A percentile compares a stretch with the other conserved stretches of the same genome.
Conservation (phyloP, 2,797 vertebrate species). For the Chrosomus eos region DNA sequence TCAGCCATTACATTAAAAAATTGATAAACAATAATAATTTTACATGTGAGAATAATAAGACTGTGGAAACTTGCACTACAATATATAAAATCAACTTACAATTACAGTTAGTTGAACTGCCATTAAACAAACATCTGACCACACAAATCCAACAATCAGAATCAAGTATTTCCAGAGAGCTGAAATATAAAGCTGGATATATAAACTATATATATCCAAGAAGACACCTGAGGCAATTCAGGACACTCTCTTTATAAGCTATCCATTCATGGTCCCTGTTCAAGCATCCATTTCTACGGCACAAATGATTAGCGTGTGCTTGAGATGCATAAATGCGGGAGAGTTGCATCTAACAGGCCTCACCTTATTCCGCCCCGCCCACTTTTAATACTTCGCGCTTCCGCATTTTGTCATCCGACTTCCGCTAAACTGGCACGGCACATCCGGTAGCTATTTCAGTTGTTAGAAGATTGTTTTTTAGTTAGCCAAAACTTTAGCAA, state of each 20-base stretch:
- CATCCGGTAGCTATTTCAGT: too few relatives aligned
- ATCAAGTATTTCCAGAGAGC: neutral
- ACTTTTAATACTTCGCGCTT: too few relatives aligned
- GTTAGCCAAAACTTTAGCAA: too few relatives aligned
- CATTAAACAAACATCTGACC: neutral
- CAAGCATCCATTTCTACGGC: slow-evolving; percentile 10
- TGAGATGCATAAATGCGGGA: neutral
- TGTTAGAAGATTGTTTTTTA: too few relatives aligned
- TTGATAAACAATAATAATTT: neutral
- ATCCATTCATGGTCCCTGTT: neutral
- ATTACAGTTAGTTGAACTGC: neutral
- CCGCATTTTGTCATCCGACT: too few relatives aligned
- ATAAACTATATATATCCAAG: slow-evolving; percentile 6
- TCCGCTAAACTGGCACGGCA: too few relatives aligned
- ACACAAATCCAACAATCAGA: neutral
- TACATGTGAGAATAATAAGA: neutral
- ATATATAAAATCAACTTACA: neutral
- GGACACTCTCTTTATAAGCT: neutral
- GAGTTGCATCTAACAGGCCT: neutral
- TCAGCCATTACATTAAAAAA: too few relatives aligned
- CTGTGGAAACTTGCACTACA: neutral
- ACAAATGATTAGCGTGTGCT: slow-evolving; percentile 1
- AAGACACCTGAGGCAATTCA: neutral
- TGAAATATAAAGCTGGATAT: too few relatives aligned
- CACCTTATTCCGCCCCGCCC: too few relatives aligned